Evolutionary conservation across 2,888 invertebrate genomes (phyloP), one percentile per base, ranked within the genome.

Genomic region (Torymus texanus): DNA sequence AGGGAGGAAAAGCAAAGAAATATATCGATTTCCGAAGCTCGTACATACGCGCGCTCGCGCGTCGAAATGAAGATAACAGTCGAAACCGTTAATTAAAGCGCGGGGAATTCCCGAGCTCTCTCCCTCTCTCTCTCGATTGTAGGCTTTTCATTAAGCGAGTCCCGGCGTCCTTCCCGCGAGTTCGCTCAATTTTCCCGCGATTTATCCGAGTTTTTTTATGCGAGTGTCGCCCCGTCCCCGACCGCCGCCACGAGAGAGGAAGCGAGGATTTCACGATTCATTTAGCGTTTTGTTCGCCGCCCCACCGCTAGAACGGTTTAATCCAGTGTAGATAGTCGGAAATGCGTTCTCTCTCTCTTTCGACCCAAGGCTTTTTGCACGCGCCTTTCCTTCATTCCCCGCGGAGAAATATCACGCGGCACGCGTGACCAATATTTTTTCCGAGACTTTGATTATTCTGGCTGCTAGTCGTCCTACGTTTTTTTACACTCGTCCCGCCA

Each of bases 181-280:
- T 78, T 53, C 70, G 75, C 82, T 85, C 83, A 79, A 83, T 83
- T 84, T 84, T 82, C 78, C 73, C 53, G 58, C 83, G 81, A 85
- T 85, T 85, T 83, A 83, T 84, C 82, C 82, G 83, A 81, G 82
- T 29, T 53, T 68, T 72, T 72, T 70, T 41, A 13, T 50, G 50
- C 62, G 16, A n/a, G 51, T 51, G 50, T 50, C 55, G 16, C 11
- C 11, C 61, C 67, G 59, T 51, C 41, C 21, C 68, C 63, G 68
- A 70, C 68, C 66, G 55, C n/a, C n/a, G 41, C 41, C 14, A 2
- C 16, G 66, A n/a, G 11, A 18, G 81, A 75, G 79, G 81, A 83
- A 82, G 82, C 79, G 73, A 79, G 83, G 86, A 86, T 86, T 87
- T 87, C 81, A 86, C 87, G 86, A 86, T 87, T 87, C 86, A 87